Evolutionary conservation across 2,113 vertebrate genomes (phyloP), one percentile per base, ranked within the genome.

Genomic region (Callipepla californica): DNA sequence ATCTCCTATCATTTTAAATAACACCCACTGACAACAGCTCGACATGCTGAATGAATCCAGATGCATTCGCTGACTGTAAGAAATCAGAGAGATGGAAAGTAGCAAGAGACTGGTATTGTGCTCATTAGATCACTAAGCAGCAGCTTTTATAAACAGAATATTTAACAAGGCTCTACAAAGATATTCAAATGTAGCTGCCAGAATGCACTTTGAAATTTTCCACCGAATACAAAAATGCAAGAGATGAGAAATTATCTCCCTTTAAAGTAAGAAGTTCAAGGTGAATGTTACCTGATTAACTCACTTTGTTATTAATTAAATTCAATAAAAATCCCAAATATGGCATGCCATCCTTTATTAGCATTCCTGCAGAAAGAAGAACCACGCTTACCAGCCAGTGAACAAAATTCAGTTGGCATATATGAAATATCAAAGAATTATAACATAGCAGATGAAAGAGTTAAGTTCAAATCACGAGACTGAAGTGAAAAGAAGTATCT

Each of bases 301-400:
- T 94, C 94, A 77, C 81, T 92, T 94, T 96, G 92, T 89, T 94
- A 91, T 93, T 96, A 97, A 97, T 96, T 96, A 88, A 80, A 93
- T 92, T 96, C 92, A 97, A 96, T 95, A 97, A 95, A 97, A 96
- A 70, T 80, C 84, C 76, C 65, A 94, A 96, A 94, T 94, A 96
- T 7, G 72, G 59, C 38, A 45, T 80, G 67, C 73, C 88, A 93
- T 62, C 61, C 70, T 89, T 94, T 86, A 96, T 94, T 96, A 97
- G 87, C 87, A 93, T 92, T 89, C 87, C 80, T 36, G 36, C 68
- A 89, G 80, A 94, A 94, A 73, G 82, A 81, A 90, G 74, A 97
- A 90, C 67, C 86, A 79, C 1, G 25, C 42, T 73, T 85, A 87
- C 62, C 57, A 93, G 73, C 93, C 83, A 92, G 81, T n/a, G 55